Conservation (phyloP, 2,888 invertebrate species). For the Fabriciana adippe region DNA sequence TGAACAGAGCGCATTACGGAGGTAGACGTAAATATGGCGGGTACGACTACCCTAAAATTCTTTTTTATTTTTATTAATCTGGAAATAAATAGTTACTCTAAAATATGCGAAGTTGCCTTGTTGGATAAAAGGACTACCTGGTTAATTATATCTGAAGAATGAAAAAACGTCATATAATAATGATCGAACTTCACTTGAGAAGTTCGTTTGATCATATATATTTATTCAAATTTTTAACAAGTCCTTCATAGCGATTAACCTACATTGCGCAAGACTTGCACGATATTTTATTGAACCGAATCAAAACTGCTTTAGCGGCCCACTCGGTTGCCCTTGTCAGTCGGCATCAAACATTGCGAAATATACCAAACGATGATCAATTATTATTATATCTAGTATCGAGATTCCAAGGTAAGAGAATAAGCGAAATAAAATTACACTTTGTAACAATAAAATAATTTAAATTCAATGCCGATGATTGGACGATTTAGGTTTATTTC, state of each 20-base stretch:
- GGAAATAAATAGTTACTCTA: no score
- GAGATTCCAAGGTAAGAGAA: conserved; percentile 54
- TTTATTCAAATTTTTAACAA: conserved; percentile 42
- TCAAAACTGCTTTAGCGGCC: conserved; percentile 59
- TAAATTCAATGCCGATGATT: conserved; percentile 16
- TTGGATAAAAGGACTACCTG: no score
- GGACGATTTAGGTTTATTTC: conserved; percentile 15
- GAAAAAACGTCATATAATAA: no score
- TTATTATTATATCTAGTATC: conserved; percentile 57
- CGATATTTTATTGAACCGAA: conserved; percentile 67
- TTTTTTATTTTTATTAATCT: no score
- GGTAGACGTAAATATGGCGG: no score
- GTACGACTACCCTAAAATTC: no score
- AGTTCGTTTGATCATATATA: no score
- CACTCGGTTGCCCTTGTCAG: conserved; percentile 60
- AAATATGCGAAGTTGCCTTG: no score
- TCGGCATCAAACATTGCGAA: conserved; percentile 58
- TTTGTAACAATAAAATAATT: conserved; percentile 31
- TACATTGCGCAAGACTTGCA: conserved; percentile 59
- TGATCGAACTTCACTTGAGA: no score
- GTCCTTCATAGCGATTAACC: conserved; percentile 74
- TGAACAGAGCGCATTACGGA: no score
- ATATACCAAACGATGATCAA: conserved; percentile 61
- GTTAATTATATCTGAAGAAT: no score
- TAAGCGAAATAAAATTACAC: conserved; percentile 42